A percentile compares a stretch with the other conserved stretches of the same genome.
Evolutionary conservation across 2,888 invertebrate genomes (phyloP).

Genomic region (Eupithecia centaureata): DNA sequence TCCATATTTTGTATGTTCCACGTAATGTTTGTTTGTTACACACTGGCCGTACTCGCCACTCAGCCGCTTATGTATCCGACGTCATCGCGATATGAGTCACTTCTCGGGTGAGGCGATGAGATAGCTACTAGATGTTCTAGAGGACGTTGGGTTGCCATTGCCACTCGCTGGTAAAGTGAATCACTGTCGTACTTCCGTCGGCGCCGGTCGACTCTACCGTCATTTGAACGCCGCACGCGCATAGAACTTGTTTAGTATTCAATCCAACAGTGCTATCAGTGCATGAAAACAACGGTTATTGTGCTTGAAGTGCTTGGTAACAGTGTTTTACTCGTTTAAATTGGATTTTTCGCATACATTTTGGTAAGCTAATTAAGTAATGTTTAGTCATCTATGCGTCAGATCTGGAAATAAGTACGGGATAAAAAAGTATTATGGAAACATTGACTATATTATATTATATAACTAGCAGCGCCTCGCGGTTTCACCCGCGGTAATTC

Average conservation of each 20-base stretch:
- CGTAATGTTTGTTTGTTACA: neutral
- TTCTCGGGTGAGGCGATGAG: slow-evolving; percentile 50
- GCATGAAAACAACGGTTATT: slow-evolving; percentile 69
- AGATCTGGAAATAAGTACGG: neutral
- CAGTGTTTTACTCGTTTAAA: slow-evolving; percentile 45
- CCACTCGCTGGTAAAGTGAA: slow-evolving; percentile 59
- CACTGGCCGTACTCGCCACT: slow-evolving; percentile 16
- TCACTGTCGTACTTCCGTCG: slow-evolving; percentile 70
- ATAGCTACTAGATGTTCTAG: slow-evolving; percentile 57
- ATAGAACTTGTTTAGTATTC: slow-evolving; percentile 56
- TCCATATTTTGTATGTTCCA: neutral
- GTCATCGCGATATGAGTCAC: slow-evolving; percentile 64
- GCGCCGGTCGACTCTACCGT: slow-evolving; percentile 50
- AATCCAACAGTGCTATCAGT: slow-evolving; percentile 60
- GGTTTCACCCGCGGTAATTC: no score
- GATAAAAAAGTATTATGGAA: no score
- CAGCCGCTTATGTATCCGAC: slow-evolving; percentile 46
- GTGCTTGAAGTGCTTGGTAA: slow-evolving; percentile 59
- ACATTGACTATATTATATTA: no score
- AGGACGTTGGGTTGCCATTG: slow-evolving; percentile 61
- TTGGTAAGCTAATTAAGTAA: slow-evolving; percentile 44
- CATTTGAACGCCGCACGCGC: slow-evolving; percentile 64
- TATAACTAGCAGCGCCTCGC: no score
- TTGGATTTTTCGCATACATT: slow-evolving; percentile 44
- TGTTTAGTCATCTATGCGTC: neutral